Percentiles rank a stretch among this genome's conserved stretches.
Conservation (phyloP, 2,888 invertebrate genomes). For the Drosophila mimetica region DNA sequence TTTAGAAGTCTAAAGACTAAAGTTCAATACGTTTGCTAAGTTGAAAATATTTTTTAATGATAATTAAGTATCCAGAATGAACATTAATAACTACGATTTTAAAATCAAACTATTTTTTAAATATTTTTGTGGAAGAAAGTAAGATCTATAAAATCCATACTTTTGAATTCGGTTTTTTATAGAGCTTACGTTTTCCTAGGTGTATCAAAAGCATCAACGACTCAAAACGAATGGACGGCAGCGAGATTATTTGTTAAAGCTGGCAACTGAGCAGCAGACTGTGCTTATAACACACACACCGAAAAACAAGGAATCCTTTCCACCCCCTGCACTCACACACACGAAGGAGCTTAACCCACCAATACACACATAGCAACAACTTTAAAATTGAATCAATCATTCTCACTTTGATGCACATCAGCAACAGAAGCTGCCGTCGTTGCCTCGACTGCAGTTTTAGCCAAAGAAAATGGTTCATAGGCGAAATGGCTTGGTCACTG, state of each 20-base stretch:
- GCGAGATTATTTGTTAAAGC: slow-evolving; percentile 73
- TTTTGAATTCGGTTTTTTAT: background rate
- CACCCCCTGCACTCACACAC: slow-evolving; percentile 12
- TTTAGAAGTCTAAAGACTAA: too few relatives aligned
- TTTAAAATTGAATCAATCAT: slow-evolving; percentile 84
- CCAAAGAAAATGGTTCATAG: slow-evolving; percentile 66
- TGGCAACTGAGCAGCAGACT: slow-evolving; percentile 61
- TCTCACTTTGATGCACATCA: slow-evolving; percentile 84
- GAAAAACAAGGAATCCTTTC: slow-evolving; percentile 37
- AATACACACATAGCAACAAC: slow-evolving; percentile 57
- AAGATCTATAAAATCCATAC: too few relatives aligned
- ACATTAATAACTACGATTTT: too few relatives aligned
- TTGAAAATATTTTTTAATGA: too few relatives aligned
- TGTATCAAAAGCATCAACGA: slow-evolving; percentile 13
- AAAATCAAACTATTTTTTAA: too few relatives aligned
- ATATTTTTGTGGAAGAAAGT: background rate
- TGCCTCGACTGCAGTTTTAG: slow-evolving; percentile 65
- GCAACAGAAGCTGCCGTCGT: slow-evolving; percentile 79
- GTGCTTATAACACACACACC: slow-evolving; percentile 57
- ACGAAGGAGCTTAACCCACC: slow-evolving; percentile 28
- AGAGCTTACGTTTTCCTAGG: background rate
- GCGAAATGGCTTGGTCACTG: slow-evolving; percentile 32
- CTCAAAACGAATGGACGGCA: slow-evolving; percentile 67
- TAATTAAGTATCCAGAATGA: too few relatives aligned
- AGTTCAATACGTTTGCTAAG: too few relatives aligned